Base-by-base conservation (phyloP, 2,797 vertebrate species). In the Australoheros facetus region DNA sequence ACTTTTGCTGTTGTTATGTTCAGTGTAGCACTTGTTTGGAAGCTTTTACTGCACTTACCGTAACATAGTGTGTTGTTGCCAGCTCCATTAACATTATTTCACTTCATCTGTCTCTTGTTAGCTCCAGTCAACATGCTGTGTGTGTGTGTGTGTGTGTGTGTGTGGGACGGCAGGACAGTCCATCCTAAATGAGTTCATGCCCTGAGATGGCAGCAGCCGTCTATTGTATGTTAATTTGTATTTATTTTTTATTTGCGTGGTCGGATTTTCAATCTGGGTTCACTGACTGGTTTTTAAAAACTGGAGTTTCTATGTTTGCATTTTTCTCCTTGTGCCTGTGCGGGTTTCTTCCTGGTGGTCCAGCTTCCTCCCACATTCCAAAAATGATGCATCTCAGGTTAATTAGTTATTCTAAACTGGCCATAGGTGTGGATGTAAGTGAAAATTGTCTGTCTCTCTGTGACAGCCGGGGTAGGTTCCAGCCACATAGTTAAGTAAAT, bases 61-160 rank as follows among this genome's bases (percentile, higher is more conserved):
- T 66, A 48, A 66, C 23, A 0, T 48, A 30, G 42, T 3, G 2
- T 42, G 42, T 66, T 48, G 62, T 48, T 48, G 23, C 62, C 62
- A 13, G 16, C 23, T 66, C 42, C 62, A 66, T 66, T 66, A 66
- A 48, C 42, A 66, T 66, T 48, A 66, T 48, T 66, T 66, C 23
- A 66, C 42, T 48, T 66, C 42, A 66, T 66, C 23, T 48, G 42
- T 66, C 62, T 66, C 42, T 66, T 66, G 62, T 48, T 66, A 48
- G 62, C 48, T 48, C 42, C 42, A 19, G 16, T 66, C 42, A 42
- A 30, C 16, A 12, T 48, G 16, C 42, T 48, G 21, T 45, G 37
- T 26, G 59, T 0, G 4, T 62, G 21, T 13, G 14, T 2, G 21
- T 26, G 54, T 53, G 19, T 56, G 62, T 0, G 42, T n/a, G 12